Evolutionary conservation across 2,113 vertebrate genomes (phyloP), one percentile per base, ranked within the genome.

Genomic region (Egretta garzetta): DNA sequence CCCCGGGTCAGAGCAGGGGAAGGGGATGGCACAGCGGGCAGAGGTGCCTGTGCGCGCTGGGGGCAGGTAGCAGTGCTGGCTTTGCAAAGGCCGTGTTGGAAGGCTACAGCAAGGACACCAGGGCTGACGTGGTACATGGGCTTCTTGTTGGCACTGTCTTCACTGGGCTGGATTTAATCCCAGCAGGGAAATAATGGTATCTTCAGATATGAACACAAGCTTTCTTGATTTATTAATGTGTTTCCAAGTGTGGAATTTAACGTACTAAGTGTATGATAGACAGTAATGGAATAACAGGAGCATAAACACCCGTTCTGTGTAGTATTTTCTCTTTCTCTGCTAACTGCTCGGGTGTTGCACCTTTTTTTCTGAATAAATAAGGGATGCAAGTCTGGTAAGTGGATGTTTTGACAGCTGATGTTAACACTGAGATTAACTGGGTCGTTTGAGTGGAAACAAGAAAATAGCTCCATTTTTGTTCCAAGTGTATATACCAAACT

Each of bases 371-470:
- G 87, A 87, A 82, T 50, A 84, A 96, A 70, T 91, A 97, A 83
- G 22, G 35, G 58, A 70, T 93, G 77, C 70, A 74, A 50, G 80
- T 93, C 70, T 87, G 45, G 49, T 96, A 91, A 96, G 76, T 80
- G 89, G 73, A 87, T 96, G 89, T 96, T 97, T 94, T 94, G 94
- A 96, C 80, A 93, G 58, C 74, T 82, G 43, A 81, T 79, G 67
- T 84, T 96, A 96, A 96, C 89, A 66, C 70, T 87, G 89, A 87
- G 77, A 91, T 90, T 94, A 95, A 70, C 91, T 70, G 80, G 91
- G 84, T 96, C 59, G 3, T 90, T 91, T 95, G 76, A 92, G 74
- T 89, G 64, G 68, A 95, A 95, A 83, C 74, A 83, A 93, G 84
- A 92, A 84, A 81, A 30, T 19, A 28, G 41, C 59, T 76, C 26